Evolutionary conservation across 1,140 invertebrate species (phyloP), one percentile per base, ranked within the genome.

Genomic region (Papilio polyxenes): DNA sequence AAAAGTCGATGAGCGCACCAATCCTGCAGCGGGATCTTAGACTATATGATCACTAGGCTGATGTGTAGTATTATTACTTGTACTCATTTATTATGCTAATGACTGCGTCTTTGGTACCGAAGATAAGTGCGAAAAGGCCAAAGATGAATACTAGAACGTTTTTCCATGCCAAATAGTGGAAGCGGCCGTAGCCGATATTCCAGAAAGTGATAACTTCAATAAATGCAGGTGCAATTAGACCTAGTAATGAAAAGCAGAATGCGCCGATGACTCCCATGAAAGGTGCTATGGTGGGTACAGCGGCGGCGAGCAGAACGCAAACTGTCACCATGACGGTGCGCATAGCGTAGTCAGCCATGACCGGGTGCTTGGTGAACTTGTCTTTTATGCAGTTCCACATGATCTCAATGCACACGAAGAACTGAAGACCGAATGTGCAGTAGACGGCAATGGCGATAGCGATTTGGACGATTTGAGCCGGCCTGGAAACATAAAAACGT

Each of bases 251-350:
- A 89, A 99, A 99, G 87, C 98, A 98, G 88, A 99, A 97, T 10
- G 99, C 98, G 82, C 99, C 99, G 85, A 99, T 98, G 37, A 99
- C 95, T 17, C 97, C 97, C 87, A 99, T 98, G 89, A 99, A 97
- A 0, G 98, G 97, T 74, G 97, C 97, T 81, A 99, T 97, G 44
- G 97, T 97, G 0, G 98, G 98, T 48, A 99, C 97, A 9, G 97
- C 96, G 15, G 98, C 96, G 5, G 98, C 98, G 59, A 99, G 92
- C 48, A 96, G 89, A 89, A 98, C 98, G 96, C 96, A 92, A 87
- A 96, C 88, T 53, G 95, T 95, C 44, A 95, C 95, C 85, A 96
- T 90, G 37, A 96, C 91, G 10, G 96, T 96, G 84, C 98, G 96
- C 87, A 98, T 95, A 44, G 96, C 88, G 90, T 97, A 98, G 91